These are phyloP conservation scores for Tipula lateralis DNA, from an alignment of 2,888 invertebrate species.

Conservation along the genomic window DNA sequence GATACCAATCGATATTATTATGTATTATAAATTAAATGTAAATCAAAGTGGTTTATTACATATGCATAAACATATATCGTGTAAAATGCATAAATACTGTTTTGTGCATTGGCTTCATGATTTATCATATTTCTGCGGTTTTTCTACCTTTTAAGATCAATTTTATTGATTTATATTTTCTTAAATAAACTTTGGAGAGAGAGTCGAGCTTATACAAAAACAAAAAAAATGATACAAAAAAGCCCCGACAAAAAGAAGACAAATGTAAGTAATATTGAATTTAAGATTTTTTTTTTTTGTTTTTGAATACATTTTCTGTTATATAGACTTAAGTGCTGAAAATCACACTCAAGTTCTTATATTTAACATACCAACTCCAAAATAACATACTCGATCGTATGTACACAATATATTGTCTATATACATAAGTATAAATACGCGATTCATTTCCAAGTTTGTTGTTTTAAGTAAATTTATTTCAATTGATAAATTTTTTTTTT, in stretches of 20 bases:
- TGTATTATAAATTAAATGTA: conserved; percentile 19
- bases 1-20: neutral
- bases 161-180: conserved; percentile 25
- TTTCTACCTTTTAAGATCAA: conserved; percentile 5
- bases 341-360: conserved; percentile 11
- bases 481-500: conserved; percentile 2
- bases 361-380: neutral
- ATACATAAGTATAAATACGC: neutral
- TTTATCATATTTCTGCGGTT: conserved; percentile 28
- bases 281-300: neutral
- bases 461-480: conserved; percentile 24
- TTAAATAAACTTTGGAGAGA: neutral
- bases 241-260: conserved; percentile 20
- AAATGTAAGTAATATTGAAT: conserved; percentile 11
- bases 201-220: neutral
- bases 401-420: conserved; percentile 19
- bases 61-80: neutral
- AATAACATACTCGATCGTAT: conserved; percentile 11
- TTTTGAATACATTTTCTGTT: neutral
- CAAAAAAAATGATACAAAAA: neutral
- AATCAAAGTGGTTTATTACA: neutral
- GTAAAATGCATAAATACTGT: conserved; percentile 24
- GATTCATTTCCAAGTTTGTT: conserved; percentile 24
- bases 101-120: neutral
- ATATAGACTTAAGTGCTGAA: conserved; percentile 11